Conservation (phyloP, 2,888 invertebrate genomes). For the Coleophora deauratella region DNA sequence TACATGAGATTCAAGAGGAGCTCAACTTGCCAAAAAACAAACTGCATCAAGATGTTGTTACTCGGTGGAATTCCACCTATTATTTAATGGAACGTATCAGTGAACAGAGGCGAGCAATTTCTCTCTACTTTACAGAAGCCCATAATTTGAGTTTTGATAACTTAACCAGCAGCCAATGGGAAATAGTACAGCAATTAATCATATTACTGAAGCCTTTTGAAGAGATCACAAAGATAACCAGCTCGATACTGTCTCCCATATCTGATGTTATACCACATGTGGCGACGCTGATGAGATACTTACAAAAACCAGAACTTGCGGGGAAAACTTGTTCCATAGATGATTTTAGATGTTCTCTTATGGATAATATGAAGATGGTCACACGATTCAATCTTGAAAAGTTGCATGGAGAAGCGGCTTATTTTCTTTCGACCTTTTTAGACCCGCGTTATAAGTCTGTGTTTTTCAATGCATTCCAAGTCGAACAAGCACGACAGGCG, state of each 20-base stretch:
- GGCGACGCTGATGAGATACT: conserved; percentile 11
- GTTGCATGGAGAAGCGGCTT: conserved; percentile 13
- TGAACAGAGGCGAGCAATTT: conserved; percentile 21
- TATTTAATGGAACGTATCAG: conserved; percentile 19
- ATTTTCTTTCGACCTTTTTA: conserved; percentile 14
- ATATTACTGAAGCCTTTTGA: conserved; percentile 22
- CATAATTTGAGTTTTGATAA: conserved; percentile 2
- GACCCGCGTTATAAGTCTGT: conserved; percentile 15
- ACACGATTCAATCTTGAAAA: conserved; percentile 16
- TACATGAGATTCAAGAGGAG: conserved; percentile 21
- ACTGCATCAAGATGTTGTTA: conserved; percentile 21
- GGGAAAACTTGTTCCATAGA: conserved; percentile 4
- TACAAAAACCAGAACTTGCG: conserved; percentile 7
- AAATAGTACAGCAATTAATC: conserved; percentile 21
- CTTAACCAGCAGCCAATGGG: conserved; percentile 16
- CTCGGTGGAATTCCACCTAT: conserved; percentile 21
- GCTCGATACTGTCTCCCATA: conserved; percentile 20
- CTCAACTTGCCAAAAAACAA: conserved; percentile 23
- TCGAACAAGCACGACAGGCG: conserved; percentile 11
- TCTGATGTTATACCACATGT: conserved; percentile 2
- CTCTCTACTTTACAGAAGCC: conserved; percentile 17
- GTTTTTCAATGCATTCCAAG: conserved; percentile 9
- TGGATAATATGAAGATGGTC: conserved; percentile 7
- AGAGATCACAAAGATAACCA: conserved; percentile 24
- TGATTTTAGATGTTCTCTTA: conserved; percentile 15